A percentile compares a stretch with the other conserved stretches of the same genome.
Conservation (phyloP, 2,797 vertebrate genomes). For the Acanthurus tractus region DNA sequence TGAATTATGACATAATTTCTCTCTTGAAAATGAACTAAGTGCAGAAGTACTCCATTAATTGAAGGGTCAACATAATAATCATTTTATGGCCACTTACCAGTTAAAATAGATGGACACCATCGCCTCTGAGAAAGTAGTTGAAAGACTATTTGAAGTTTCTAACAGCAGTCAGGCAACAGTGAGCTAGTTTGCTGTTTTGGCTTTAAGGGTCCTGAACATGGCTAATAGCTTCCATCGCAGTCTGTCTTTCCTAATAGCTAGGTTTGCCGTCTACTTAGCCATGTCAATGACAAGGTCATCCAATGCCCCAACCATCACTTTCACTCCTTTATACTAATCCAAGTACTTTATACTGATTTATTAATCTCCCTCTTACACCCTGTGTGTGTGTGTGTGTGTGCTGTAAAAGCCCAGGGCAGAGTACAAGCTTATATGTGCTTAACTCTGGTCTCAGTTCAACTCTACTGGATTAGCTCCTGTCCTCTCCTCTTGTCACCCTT, state of each 20-base stretch:
- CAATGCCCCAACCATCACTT: slow-evolving; percentile 23
- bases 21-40: not conserved
- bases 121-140: not conserved
- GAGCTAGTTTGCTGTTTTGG: slow-evolving; percentile 2
- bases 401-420: slow-evolving; percentile 54
- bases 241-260: slow-evolving; percentile 20
- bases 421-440: slow-evolving; percentile 71
- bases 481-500: slow-evolving; percentile 51
- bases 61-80: too few relatives aligned
- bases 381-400: not conserved
- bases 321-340: slow-evolving; percentile 40
- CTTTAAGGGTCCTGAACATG: slow-evolving; percentile 2
- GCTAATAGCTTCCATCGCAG: too few relatives aligned
- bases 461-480: slow-evolving; percentile 72
- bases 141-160: slow-evolving; percentile 16
- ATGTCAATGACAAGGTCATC: slow-evolving; percentile 48
- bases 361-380: slow-evolving; percentile 53
- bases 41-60: not conserved
- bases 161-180: not conserved
- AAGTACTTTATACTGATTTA: slow-evolving; percentile 59
- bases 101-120: too few relatives aligned
- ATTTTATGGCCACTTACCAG: not conserved
- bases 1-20: not conserved
- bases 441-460: slow-evolving; percentile 71
- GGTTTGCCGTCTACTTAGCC: slow-evolving; percentile 38